phyloP scores from a whole-genome alignment of 1,140 invertebrate genomes.

The Camponotus vicinus region DNA sequence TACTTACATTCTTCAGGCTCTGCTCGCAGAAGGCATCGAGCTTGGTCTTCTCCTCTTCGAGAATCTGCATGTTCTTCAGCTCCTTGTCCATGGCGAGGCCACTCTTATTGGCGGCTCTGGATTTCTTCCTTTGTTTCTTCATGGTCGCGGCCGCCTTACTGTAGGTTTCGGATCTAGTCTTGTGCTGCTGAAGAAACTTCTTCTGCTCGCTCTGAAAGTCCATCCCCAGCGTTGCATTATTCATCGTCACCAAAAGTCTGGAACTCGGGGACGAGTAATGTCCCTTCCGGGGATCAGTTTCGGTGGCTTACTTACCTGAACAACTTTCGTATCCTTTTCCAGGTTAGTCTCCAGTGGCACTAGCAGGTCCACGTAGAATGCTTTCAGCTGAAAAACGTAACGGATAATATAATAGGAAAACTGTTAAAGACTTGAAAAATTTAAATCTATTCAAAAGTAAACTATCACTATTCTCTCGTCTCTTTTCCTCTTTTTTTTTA shows the following conservation, averaged over 20 bases:
- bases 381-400: conserved; percentile 91
- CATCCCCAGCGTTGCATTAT: conserved; percentile 59
- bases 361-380: conserved; percentile 96
- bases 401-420: neutral
- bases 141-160: conserved; percentile 95
- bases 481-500: no score
- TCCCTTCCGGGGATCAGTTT: neutral
- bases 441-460: no score
- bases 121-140: conserved; percentile 96
- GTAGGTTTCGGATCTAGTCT: conserved; percentile 94
- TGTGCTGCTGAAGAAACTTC: conserved; percentile 95
- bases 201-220: conserved; percentile 93
- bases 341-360: conserved; percentile 96
- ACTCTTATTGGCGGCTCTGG: conserved; percentile 91
- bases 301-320: conserved; percentile 89
- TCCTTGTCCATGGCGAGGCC: conserved; percentile 95
- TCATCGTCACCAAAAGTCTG: conserved; percentile 39
- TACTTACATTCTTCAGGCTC: conserved; percentile 95
- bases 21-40: conserved; percentile 96
- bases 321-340: conserved; percentile 97
- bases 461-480: no score
- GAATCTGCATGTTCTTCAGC: conserved; percentile 95
- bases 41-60: conserved; percentile 96
- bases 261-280: conserved; percentile 4
- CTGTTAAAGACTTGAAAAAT: neutral